Evolutionary conservation across 2,888 invertebrate genomes (phyloP).

Genomic region (Leptodirus hochenwartii): DNA sequence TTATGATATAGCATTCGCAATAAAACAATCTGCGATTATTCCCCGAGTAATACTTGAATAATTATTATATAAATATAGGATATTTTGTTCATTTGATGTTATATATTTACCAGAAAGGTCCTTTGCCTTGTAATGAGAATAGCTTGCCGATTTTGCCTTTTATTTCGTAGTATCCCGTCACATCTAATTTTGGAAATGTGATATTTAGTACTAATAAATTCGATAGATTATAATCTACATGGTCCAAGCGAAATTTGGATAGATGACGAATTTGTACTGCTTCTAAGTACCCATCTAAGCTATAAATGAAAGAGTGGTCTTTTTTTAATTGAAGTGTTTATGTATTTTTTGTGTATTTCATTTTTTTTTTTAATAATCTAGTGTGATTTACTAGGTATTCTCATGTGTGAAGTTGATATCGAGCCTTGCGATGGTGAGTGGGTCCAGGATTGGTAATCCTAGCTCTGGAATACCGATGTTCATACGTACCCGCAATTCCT

Average conservation of each 20-base stretch:
- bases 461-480: conserved; percentile 25
- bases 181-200: conserved; percentile 23
- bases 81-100: too few species aligned
- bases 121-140: conserved; percentile 23
- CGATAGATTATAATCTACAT: conserved; percentile 21
- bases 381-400: conserved; percentile 19
- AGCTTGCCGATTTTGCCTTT: conserved; percentile 22
- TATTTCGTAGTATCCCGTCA: conserved; percentile 24
- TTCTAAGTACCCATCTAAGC: conserved; percentile 22
- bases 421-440: conserved; percentile 24
- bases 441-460: conserved; percentile 26
- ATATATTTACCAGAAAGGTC: conserved; percentile 24
- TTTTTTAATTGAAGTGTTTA: conserved; percentile 1
- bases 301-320: conserved; percentile 14
- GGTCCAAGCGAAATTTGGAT: conserved; percentile 24
- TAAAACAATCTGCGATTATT: too few species aligned
- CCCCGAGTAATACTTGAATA: too few species aligned
- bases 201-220: conserved; percentile 23
- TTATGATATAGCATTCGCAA: too few species aligned
- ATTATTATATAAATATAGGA: too few species aligned
- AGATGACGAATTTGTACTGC: conserved; percentile 23
- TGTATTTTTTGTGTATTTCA: conserved; percentile 1
- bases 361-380: not conserved
- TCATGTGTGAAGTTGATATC: conserved; percentile 25
- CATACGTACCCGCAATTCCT: conserved; percentile 23